phyloP scores from a whole-genome alignment of 2,888 invertebrate species.

The Ferrisia virgata region DNA sequence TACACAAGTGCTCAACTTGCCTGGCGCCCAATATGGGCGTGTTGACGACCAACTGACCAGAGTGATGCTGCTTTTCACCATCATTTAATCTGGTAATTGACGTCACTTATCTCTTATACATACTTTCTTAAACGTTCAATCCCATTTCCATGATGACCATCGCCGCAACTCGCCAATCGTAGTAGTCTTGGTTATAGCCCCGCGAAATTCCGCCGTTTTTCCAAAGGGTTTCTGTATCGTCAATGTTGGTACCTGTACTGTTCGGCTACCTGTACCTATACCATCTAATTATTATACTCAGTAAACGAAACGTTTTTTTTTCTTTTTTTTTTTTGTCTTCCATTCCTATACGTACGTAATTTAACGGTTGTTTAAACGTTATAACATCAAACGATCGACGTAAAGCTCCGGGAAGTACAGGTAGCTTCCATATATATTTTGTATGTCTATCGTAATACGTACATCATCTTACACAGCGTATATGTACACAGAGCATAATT shows the following conservation, averaged over 20 bases:
- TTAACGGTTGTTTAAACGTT: not conserved
- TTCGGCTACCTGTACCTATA: no score
- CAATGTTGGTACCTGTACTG: not conserved
- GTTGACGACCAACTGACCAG: constrained; percentile 42
- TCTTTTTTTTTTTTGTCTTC: no score
- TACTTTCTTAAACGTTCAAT: constrained; percentile 14
- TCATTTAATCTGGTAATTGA: constrained; percentile 32
- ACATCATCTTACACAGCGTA: not conserved
- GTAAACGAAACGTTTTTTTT: not conserved
- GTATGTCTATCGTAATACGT: not conserved
- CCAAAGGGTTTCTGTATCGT: not conserved
- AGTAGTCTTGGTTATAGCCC: not conserved
- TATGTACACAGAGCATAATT: not conserved
- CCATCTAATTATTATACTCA: not conserved
- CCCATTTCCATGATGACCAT: not conserved
- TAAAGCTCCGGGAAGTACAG: not conserved
- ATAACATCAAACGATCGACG: not conserved
- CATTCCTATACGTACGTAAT: not conserved
- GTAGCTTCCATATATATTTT: not conserved
- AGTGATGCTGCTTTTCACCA: constrained; percentile 35
- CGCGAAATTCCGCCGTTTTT: not conserved
- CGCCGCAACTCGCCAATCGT: no score
- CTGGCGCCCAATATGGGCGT: constrained; percentile 45
- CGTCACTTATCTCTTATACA: not conserved
- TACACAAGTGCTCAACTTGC: constrained; percentile 21